Percentiles rank a stretch among this genome's conserved stretches.
These are phyloP conservation scores for Drosophila suboccidentalis DNA, from an alignment of 2,888 invertebrate genomes.

Conservation along the genomic window DNA sequence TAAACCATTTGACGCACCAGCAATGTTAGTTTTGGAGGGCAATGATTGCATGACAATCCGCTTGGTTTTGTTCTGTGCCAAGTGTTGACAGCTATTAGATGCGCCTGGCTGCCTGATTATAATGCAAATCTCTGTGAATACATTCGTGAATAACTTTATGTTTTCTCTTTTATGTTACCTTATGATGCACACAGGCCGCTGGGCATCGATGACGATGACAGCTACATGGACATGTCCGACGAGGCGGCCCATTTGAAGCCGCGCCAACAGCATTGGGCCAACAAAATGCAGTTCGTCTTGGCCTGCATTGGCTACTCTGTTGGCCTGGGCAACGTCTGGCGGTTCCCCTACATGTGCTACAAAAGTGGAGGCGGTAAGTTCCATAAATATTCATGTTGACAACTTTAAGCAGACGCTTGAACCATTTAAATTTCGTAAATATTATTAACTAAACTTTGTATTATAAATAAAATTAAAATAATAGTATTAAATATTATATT, in stretches of 20 bases:
- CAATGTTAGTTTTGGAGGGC: conserved; percentile 37
- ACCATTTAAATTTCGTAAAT: too few relatives aligned
- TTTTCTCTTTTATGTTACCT: background rate
- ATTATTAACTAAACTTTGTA: too few relatives aligned
- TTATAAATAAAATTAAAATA: too few relatives aligned
- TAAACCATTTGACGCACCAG: conserved; percentile 72
- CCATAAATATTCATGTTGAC: background rate
- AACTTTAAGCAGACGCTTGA: too few relatives aligned
- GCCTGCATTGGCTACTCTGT: conserved; percentile 96
- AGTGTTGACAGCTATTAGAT: conserved; percentile 75
- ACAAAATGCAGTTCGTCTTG: conserved; percentile 95
- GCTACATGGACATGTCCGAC: conserved; percentile 90
- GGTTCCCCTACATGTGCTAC: conserved; percentile 96
- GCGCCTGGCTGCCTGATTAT: conserved; percentile 49
- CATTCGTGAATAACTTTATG: conserved; percentile 11
- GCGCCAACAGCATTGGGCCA: conserved; percentile 93
- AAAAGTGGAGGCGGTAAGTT: conserved; percentile 94
- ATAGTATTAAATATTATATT: too few relatives aligned
- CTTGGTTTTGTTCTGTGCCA: conserved; percentile 16
- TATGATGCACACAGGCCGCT: conserved; percentile 87
- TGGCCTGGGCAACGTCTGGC: conserved; percentile 95
- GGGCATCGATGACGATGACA: conserved; percentile 92
- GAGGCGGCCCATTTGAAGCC: conserved; percentile 91
- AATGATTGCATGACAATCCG: conserved; percentile 37
- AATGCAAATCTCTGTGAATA: conserved; percentile 42